Evolutionary conservation across 2,888 invertebrate species (phyloP), one percentile per base, ranked within the genome.

Genomic region (Allacma fusca): DNA sequence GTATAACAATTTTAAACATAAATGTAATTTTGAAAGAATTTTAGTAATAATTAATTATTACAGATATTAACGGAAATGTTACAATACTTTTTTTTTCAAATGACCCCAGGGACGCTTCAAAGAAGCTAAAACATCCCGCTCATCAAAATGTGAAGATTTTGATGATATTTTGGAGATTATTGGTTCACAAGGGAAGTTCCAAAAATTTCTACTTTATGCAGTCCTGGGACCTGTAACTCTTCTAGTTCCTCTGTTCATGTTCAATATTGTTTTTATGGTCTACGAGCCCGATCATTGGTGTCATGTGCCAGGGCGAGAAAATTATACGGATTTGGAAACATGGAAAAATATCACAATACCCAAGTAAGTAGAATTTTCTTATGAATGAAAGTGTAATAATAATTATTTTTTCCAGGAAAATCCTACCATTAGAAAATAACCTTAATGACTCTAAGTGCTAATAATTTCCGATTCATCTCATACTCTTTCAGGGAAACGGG

Each of bases 241-340:
- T 29, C 87, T 88, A 0, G 88, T 89, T 28, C 87, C 90, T 87
- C 86, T 88, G 34, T 89, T 89, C 82, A 80, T 78, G 12, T 88
- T 89, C 86, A 90, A 89, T 83, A 86, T 89, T 13, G 87, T 90
- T 43, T 85, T 90, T 82, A 88, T 89, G 26, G 84, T 90, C 75
- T 88, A 88, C 76, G 87, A 88, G 71, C 90, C 90, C 2, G 88
- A 90, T 67, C 90, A 71, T 28, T 90, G 89, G 89, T 91, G 91
- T 82, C 85, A 86, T 73, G 89, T 90, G 24, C 89, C 90, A 0
- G 90, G 90, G 26, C 85, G 87, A 69, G 87, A 88, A 65, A 79
- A 80, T 2, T 26, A 29, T 21, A 88, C 88, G 19, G 88, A 89
- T 85, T 86, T 87, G 13, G 87, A 88, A 5, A 85, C 89, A 80